Base-by-base conservation (phyloP, 1,140 invertebrate species). In the Platyscapa corneri region DNA sequence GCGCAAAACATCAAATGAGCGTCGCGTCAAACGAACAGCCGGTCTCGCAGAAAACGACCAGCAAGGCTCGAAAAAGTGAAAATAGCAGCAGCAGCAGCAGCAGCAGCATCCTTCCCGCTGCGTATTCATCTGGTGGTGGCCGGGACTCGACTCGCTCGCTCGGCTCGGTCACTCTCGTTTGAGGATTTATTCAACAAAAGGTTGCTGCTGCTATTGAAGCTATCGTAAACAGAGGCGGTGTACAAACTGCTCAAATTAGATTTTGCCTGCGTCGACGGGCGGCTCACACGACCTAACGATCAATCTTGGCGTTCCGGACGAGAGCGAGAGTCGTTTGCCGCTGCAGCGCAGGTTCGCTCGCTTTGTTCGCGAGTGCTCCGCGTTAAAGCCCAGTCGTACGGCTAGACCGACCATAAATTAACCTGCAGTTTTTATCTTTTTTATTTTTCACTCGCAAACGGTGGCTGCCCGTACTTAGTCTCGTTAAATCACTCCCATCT, bases 231-330 rank as follows among this genome's bases (percentile, higher is more conserved):
- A 83, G 74, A 76, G 72, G n/a, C 72, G 34, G 0, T 53, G 20
- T 20, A 27, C 32, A 65, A 8, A 42, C n/a, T 20, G 83, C 74
- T 72, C 46, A 60, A 84, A 84, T 84, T 80, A 72, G 64, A 79
- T 84, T 84, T 79, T 39, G 18, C 75, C 42, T 74, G 46, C 27
- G 49, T 72, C 64, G 65, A 18, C 32, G 32, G 80, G 65, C 32
- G 30, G 18, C n/a, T 30, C n/a, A 10, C 42, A 46, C 20, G n/a
- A 14, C 49, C 20, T 32, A 18, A 16, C 49, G 81, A 74, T 82
- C 70, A 14, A 80, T 80, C 32, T 78, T 18, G n/a, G n/a, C n/a
- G 0, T n/a, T 16, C 27, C 3, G 23, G 37, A 67, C n/a, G 75
- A 76, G 46, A 76, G 70, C 37, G 37, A 42, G 23, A 74, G 5